A percentile compares a stretch with the other conserved stretches of the same genome.
Evolutionary conservation across 2,113 vertebrate species (phyloP).

Genomic region (Nothobranchius kuhntae): DNA sequence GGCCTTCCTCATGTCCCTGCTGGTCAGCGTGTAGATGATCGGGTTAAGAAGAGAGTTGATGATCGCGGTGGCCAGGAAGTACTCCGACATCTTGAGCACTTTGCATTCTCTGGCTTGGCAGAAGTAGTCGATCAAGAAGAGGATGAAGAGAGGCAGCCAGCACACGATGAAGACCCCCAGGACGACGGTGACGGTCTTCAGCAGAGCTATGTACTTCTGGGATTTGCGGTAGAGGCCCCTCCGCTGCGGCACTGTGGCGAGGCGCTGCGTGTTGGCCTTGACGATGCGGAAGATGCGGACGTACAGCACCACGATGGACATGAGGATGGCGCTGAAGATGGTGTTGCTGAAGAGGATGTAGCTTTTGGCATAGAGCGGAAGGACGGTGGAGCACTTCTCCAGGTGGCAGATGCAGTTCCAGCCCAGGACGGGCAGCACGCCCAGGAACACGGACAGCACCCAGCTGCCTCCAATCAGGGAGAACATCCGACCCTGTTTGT

Average conservation of each 20-base stretch:
- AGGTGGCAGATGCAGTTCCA: conserved; percentile 89
- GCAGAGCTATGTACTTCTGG: conserved; percentile 84
- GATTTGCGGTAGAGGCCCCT: conserved; percentile 73
- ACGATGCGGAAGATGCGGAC: conserved; percentile 88
- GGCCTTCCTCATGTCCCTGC: conserved; percentile 85
- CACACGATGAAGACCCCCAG: conserved; percentile 88
- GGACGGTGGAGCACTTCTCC: conserved; percentile 83
- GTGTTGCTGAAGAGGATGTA: conserved; percentile 89
- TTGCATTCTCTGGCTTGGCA: conserved; percentile 73
- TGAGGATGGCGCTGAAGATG: conserved; percentile 81
- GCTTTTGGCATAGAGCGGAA: conserved; percentile 89
- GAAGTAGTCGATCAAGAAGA: conserved; percentile 86
- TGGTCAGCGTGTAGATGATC: conserved; percentile 92
- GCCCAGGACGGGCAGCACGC: conserved; percentile 84
- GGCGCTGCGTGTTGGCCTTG: conserved; percentile 79
- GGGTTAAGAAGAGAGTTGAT: conserved; percentile 91
- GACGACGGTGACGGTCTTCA: conserved; percentile 89
- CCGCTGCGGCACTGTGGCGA: conserved; percentile 48
- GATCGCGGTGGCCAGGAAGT: conserved; percentile 90
- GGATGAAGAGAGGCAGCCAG: conserved; percentile 88
- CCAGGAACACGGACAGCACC: conserved; percentile 82
- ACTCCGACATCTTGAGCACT: conserved; percentile 85
- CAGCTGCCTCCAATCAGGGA: conserved; percentile 84
- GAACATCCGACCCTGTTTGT: conserved; percentile 83
- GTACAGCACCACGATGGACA: conserved; percentile 88